phyloP scores from a whole-genome alignment of 2,888 invertebrate species.

The Chirona hameri region DNA sequence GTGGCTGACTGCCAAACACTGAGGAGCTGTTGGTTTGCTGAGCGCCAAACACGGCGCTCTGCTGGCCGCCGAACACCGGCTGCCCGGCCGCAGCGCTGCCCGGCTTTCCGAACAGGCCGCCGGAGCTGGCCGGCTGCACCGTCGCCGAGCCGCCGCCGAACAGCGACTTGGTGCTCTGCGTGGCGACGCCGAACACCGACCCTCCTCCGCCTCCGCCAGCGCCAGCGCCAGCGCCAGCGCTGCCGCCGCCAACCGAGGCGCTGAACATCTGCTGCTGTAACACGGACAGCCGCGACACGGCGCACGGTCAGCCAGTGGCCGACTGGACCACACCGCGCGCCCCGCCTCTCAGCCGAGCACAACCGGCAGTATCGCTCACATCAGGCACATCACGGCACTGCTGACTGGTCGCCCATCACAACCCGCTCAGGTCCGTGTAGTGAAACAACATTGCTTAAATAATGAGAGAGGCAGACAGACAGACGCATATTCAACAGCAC shows the following conservation, averaged over 20 bases:
- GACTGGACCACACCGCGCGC: too few species aligned
- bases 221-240: not conserved
- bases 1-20: not conserved
- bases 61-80: not conserved
- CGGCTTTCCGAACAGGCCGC: too few species aligned
- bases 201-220: not conserved
- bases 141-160: not conserved
- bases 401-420: too few species aligned
- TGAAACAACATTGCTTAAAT: too few species aligned
- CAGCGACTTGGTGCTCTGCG: not conserved
- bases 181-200: not conserved
- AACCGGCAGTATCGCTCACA: too few species aligned
- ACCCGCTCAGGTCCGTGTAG: too few species aligned
- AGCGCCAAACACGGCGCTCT: not conserved
- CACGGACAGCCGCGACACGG: slow-evolving; percentile 22
- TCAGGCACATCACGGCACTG: too few species aligned
- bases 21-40: not conserved
- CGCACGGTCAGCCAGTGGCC: too few species aligned
- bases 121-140: not conserved
- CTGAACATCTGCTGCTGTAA: slow-evolving; percentile 37
- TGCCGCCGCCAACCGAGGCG: not conserved
- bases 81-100: not conserved
- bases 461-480: too few species aligned
- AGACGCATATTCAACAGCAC: too few species aligned
- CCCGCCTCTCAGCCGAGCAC: too few species aligned